Conservation (phyloP, 2,797 vertebrate species). For the Pangasius sanitwongsei region DNA sequence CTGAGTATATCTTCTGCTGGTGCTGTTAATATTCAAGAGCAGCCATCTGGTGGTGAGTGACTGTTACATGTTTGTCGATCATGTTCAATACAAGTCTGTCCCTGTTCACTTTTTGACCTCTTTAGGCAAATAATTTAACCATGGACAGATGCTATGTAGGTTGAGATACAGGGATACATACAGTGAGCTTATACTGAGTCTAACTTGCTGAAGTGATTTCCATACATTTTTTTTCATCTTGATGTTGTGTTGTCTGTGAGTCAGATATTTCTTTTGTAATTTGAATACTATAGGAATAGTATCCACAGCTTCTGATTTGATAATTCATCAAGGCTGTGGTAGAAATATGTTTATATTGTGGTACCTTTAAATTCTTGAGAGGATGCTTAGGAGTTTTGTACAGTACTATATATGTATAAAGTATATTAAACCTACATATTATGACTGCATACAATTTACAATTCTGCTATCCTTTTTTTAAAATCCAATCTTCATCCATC, state of each 20-base stretch:
- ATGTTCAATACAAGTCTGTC: neutral
- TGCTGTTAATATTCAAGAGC: neutral
- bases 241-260: neutral
- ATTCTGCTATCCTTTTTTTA: neutral
- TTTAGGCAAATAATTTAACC: neutral
- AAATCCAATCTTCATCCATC: neutral
- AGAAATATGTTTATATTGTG: neutral
- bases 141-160: no score
- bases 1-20: neutral
- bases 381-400: neutral
- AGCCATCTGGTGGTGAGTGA: constrained; percentile 24
- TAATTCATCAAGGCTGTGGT: neutral
- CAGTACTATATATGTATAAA: neutral
- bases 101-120: neutral
- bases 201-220: neutral
- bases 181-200: neutral
- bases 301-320: neutral
- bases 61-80: neutral
- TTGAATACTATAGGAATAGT: neutral
- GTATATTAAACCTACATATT: neutral
- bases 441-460: neutral
- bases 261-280: neutral
- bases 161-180: neutral
- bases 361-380: neutral
- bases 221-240: neutral